Evolutionary conservation across 2,113 vertebrate species (phyloP), one percentile per base, ranked within the genome.

Genomic region (Forbesichthys papilliferus): DNA sequence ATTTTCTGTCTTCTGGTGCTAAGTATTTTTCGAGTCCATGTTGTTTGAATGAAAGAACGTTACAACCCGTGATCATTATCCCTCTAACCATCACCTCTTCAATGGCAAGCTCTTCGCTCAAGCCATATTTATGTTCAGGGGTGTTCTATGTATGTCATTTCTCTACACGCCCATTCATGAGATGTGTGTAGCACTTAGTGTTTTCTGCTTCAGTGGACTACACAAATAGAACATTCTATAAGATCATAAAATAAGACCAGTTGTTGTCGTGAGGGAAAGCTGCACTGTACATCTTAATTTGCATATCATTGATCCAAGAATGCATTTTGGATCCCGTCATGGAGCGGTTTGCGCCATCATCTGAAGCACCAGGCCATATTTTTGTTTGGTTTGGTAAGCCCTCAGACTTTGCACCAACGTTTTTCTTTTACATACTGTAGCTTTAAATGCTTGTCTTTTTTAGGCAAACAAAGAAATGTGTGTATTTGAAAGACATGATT

Each of bases 1-100:
- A 92, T 88, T 88, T 92, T 84, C 85, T 93, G 81, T 91, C 86
- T 84, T 91, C 89, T 91, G 97, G 96, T 98, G 96, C 96, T 98
- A 95, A 88, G 85, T 93, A 76, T 91, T 90, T 87, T 88, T 83
- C 74, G 76, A 79, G 60, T 85, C 71, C 84, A 79, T 88, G 66
- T 86, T 84, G 84, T 79, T 90, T 80, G 75, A 87, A 84, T 85
- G 85, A 85, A 79, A 90, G 83, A 74, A 81, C 68, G 64, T 68
- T 3, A 84, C 90, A 81, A 82, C 84, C 87, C 73, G 57, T 61
- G 79, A 73, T 77, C 68, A 69, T 74, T 49, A 4, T 53, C 75
- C 73, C 75, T 64, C 55, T 61, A 34, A 57, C 48, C 89, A 74
- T 56, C 71, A 68, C 66, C 53, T 76, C 71, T 36, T 57, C 75